phyloP scores from a whole-genome alignment of 2,888 invertebrate species.

The Galerucella calmariensis region DNA sequence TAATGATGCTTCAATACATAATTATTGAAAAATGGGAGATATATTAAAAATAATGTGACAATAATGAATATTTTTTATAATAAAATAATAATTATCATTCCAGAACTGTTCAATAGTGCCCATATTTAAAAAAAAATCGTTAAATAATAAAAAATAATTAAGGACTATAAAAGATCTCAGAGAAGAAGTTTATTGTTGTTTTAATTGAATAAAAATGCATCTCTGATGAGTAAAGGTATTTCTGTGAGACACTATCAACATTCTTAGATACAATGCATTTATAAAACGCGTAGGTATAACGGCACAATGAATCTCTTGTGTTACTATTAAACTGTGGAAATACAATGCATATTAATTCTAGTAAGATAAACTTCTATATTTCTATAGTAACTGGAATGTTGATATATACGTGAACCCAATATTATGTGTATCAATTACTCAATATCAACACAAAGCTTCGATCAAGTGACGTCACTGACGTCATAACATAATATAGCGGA shows the following conservation, averaged over 20 bases:
- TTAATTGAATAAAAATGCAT: slow-evolving; percentile 1
- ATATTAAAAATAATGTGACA: too few species aligned
- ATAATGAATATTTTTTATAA: too few species aligned
- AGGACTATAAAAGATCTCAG: not conserved
- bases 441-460: slow-evolving; percentile 59
- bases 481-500: slow-evolving; percentile 52
- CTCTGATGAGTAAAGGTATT: not conserved
- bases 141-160: slow-evolving; percentile 7
- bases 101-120: too few species aligned
- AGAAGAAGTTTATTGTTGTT: slow-evolving; percentile 4
- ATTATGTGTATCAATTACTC: slow-evolving; percentile 23
- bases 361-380: not conserved
- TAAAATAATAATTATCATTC: too few species aligned
- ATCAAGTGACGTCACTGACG: slow-evolving; percentile 56
- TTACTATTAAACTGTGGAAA: slow-evolving; percentile 9
- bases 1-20: too few species aligned
- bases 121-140: too few species aligned
- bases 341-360: slow-evolving; percentile 1
- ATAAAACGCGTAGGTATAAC: slow-evolving; percentile 29
- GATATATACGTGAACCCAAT: slow-evolving; percentile 1
- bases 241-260: slow-evolving; percentile 10
- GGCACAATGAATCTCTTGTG: slow-evolving; percentile 25
- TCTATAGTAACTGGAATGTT: not conserved
- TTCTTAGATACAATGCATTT: slow-evolving; percentile 22
- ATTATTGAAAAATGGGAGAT: too few species aligned